Percentiles rank a stretch among this genome's conserved stretches.
Conservation (phyloP, 2,888 invertebrate genomes). For the Candidula unifasciata region DNA sequence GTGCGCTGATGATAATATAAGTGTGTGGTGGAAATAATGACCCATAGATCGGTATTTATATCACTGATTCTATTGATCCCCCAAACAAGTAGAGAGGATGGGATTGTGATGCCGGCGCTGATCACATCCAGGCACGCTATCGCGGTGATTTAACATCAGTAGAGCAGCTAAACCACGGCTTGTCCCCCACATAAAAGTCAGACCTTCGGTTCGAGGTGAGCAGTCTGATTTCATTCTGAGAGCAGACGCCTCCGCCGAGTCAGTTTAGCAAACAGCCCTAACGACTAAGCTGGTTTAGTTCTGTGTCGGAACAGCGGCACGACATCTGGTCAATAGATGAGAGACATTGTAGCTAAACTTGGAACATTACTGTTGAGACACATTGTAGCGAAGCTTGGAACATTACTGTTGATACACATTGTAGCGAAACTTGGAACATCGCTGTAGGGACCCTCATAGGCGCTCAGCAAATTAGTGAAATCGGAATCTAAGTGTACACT, state of each 20-base stretch:
- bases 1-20: neutral
- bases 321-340: no score
- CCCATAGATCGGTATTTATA: slow-evolving; percentile 34
- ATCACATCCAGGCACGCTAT: slow-evolving; percentile 31
- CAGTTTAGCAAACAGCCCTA: no score
- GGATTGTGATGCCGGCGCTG: neutral
- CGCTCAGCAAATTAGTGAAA: no score
- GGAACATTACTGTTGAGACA: no score
- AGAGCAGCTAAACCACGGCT: neutral
- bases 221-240: neutral
- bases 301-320: no score
- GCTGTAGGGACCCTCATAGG: no score
- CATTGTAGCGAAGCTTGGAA: no score
- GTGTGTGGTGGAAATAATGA: neutral
- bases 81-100: neutral
- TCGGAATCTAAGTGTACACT: no score
- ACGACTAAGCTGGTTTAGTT: no score
- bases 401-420: no score
- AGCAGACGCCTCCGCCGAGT: neutral
- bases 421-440: no score
- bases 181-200: neutral
- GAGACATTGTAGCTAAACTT: no score
- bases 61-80: slow-evolving; percentile 12
- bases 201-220: neutral
- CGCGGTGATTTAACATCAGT: slow-evolving; percentile 1